Conservation (phyloP, 2,113 vertebrate genomes). For the Ceyx margarethae region DNA sequence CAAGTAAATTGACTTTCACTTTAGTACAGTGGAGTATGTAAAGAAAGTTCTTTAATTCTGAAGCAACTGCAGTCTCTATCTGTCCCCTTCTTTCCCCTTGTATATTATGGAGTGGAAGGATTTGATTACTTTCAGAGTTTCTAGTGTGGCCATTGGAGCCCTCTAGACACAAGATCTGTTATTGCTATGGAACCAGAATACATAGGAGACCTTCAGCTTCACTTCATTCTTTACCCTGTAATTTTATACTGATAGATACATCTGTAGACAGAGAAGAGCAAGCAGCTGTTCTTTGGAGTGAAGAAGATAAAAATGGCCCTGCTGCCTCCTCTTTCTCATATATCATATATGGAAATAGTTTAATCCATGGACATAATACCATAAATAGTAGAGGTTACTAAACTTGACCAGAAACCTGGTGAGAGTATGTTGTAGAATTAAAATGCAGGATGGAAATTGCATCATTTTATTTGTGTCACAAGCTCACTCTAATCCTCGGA, state of each 20-base stretch:
- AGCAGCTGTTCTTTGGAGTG: background rate
- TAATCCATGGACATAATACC: background rate
- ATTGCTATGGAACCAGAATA: background rate
- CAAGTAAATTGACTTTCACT: background rate
- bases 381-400: background rate
- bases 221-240: background rate
- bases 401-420: background rate
- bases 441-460: background rate
- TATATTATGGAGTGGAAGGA: background rate
- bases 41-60: background rate
- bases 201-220: background rate
- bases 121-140: background rate
- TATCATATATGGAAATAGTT: background rate
- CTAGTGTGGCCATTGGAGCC: background rate
- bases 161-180: background rate
- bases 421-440: background rate
- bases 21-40: background rate
- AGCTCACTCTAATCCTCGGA: background rate
- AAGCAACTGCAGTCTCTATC: background rate
- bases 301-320: background rate
- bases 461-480: background rate
- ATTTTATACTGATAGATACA: background rate
- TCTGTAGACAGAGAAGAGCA: background rate
- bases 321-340: background rate
- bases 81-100: background rate